These are phyloP conservation scores for Parasteatoda lunata DNA, from an alignment of 2,888 invertebrate genomes.

Conservation along the genomic window DNA sequence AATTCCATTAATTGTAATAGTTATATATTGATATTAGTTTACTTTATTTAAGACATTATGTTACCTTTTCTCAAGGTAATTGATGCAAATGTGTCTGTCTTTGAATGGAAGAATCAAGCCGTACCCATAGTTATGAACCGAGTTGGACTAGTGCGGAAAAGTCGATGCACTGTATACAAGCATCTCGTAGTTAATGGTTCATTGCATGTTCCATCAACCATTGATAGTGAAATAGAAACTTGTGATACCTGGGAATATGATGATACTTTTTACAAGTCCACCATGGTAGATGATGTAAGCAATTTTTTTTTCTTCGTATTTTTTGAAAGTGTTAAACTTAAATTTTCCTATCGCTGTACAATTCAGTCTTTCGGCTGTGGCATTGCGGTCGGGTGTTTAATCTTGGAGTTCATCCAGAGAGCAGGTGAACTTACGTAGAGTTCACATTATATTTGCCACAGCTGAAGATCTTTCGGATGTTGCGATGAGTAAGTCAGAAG, in stretches of 20 bases:
- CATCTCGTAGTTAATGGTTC: conserved; percentile 22
- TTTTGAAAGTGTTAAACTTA: too few species aligned
- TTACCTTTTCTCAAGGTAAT: conserved; percentile 21
- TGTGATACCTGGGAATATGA: conserved; percentile 62
- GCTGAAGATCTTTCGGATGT: too few species aligned
- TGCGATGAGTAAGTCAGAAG: too few species aligned
- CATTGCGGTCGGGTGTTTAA: too few species aligned
- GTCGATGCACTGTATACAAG: conserved; percentile 35
- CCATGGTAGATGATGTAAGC: conserved; percentile 60
- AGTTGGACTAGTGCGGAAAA: conserved; percentile 9
- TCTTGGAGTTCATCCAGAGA: too few species aligned
- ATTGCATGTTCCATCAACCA: background rate
- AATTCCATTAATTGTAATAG: too few species aligned
- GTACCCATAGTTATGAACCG: conserved; percentile 24
- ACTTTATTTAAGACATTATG: too few species aligned
- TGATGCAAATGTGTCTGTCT: conserved; percentile 33
- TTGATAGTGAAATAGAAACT: background rate
- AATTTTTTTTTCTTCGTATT: background rate
- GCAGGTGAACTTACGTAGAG: too few species aligned
- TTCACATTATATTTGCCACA: too few species aligned
- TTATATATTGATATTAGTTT: too few species aligned
- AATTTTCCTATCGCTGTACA: too few species aligned
- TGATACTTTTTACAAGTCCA: conserved; percentile 42
- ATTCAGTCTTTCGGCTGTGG: too few species aligned
- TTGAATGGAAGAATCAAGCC: conserved; percentile 43